Base-by-base conservation (phyloP, 2,113 vertebrate species). In the Ageneiosus marmoratus region DNA sequence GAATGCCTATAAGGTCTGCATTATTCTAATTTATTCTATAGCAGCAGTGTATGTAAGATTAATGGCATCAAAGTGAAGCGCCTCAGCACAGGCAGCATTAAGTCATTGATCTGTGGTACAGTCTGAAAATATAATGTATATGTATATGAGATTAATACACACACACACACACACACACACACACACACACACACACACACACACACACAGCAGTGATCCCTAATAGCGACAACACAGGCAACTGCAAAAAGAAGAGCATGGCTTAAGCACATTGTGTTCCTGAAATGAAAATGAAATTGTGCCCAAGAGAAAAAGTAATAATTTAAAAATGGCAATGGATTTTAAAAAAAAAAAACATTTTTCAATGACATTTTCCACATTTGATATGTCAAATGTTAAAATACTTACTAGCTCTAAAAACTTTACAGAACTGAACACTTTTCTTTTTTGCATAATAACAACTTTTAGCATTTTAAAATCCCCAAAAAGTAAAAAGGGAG, bases 11-110 rank as follows among this genome's bases (percentile, higher is more conserved):
- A 53, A 82, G 72, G 41, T 72, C 81, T 67, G 81, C 70, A 34
- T 83, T 70, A 83, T 69, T 83, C 60, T 77, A 77, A 83, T 69
- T 53, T 77, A 67, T 83, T 76, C 81, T 67, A 22, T 22, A 69
- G 50, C n/a, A 58, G 74, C 18, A 12, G 24, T 16, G 8, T 46
- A 32, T 32, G 44, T 3, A 32, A 60, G 48, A 41, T 67, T 78
- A 83, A 83, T 77, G 75, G 51, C 62, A 18, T 56, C 62, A 58
- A 69, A 77, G 62, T 62, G 73, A 44, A 56, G 72, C 11, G 16
- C 32, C 24, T 37, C 53, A 50, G 55, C 69, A 78, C 15, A 50
- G 50, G 55, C 69, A 16, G 27, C 44, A 51, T 75, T 46, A 24
- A 70, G 76, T 62, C 77, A 56, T 51, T 65, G 77, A 79, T 79